phyloP scores from a whole-genome alignment of 2,888 invertebrate genomes.

The Drosophila mettleri region DNA sequence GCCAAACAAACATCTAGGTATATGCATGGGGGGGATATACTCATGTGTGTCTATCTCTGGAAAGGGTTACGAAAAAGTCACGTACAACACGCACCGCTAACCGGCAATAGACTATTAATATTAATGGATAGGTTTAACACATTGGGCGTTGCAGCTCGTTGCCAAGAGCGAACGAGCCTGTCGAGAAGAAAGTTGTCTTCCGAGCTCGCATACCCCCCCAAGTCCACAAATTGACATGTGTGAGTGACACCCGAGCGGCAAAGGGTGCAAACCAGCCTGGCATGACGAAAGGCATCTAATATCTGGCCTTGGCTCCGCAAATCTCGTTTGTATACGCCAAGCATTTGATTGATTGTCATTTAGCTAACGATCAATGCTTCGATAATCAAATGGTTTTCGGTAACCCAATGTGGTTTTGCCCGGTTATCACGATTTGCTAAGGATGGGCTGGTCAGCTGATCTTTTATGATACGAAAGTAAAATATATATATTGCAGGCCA shows the following conservation, averaged over 20 bases:
- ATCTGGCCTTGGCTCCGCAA: constrained; percentile 23
- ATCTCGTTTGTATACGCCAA: constrained; percentile 19
- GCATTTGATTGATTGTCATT: constrained; percentile 58
- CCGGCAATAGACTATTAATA: constrained; percentile 74
- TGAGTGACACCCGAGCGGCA: constrained; percentile 64
- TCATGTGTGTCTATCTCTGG: constrained; percentile 16
- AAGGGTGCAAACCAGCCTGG: constrained; percentile 39
- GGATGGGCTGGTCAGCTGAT: neutral
- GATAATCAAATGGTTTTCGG: constrained; percentile 6
- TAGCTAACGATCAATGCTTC: constrained; percentile 52
- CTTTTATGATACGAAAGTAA: neutral
- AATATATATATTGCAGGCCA: neutral
- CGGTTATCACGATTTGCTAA: neutral
- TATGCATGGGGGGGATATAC: too few relatives aligned
- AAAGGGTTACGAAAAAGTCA: constrained; percentile 78
- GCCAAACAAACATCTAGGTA: constrained; percentile 55
- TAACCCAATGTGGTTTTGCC: neutral
- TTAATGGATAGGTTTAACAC: constrained; percentile 82
- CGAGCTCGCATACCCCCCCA: constrained; percentile 21
- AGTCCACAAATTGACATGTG: constrained; percentile 76
- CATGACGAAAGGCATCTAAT: constrained; percentile 49
- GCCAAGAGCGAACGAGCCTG: constrained; percentile 25
- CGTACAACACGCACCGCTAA: constrained; percentile 74
- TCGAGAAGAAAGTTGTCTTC: constrained; percentile 55
- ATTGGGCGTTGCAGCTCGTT: constrained; percentile 73